phyloP scores from a whole-genome alignment of 2,888 invertebrate genomes.

The Polyploca ridens region DNA sequence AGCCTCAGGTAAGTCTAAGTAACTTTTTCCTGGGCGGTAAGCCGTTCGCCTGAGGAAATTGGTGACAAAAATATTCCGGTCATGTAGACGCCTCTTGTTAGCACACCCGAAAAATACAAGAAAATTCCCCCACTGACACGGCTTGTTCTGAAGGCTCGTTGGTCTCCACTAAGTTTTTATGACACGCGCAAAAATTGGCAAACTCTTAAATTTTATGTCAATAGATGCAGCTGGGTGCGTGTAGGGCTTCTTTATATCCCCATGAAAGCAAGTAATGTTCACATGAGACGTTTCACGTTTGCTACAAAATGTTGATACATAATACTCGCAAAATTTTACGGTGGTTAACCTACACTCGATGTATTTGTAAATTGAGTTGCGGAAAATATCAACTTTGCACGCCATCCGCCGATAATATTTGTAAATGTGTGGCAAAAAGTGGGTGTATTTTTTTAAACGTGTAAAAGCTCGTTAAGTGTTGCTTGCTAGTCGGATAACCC shows the following conservation, averaged over 20 bases:
- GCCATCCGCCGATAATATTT: constrained; percentile 20
- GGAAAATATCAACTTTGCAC: constrained; percentile 26
- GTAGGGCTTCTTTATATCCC: constrained; percentile 43
- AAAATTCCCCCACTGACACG: constrained; percentile 66
- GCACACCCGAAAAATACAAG: constrained; percentile 70
- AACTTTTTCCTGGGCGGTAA: constrained; percentile 73
- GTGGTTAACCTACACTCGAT: constrained; percentile 19
- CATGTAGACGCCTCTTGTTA: constrained; percentile 80
- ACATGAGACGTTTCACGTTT: constrained; percentile 29
- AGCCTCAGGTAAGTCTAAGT: constrained; percentile 72
- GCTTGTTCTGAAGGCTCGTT: constrained; percentile 61
- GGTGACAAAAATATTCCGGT: constrained; percentile 81
- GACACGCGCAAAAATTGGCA: constrained; percentile 56
- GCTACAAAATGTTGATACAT: constrained; percentile 25
- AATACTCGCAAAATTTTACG: constrained; percentile 36
- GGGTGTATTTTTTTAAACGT: constrained; percentile 21
- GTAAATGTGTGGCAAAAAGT: constrained; percentile 9
- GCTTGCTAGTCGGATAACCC: constrained; percentile 41
- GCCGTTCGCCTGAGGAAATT: constrained; percentile 76
- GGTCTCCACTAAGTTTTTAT: constrained; percentile 64
- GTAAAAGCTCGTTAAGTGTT: constrained; percentile 32
- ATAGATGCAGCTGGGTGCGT: constrained; percentile 61
- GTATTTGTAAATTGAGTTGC: constrained; percentile 26
- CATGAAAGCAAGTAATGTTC: constrained; percentile 45
- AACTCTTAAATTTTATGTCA: constrained; percentile 68